Conservation (phyloP, 2,113 vertebrate species). For the Neolamprologus ventralis region DNA sequence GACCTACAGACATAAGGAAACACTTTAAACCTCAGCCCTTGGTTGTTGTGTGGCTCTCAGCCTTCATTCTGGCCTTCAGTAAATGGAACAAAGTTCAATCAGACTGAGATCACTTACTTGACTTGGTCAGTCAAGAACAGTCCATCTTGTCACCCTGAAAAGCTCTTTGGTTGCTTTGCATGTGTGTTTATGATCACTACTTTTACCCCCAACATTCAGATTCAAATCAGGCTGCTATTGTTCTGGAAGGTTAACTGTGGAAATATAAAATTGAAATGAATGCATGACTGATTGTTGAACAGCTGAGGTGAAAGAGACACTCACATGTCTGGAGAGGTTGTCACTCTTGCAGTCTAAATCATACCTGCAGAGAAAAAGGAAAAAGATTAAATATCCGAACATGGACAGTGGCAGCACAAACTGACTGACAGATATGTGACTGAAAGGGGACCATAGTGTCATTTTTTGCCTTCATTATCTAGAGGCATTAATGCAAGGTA, state of each 20-base stretch:
- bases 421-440: neutral
- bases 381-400: conserved; percentile 6
- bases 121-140: neutral
- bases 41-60: neutral
- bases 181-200: neutral
- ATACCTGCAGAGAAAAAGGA: conserved; percentile 74
- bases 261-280: neutral
- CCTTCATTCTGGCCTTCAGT: neutral
- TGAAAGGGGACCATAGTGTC: neutral
- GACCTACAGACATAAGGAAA: neutral
- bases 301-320: conserved; percentile 53
- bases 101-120: neutral
- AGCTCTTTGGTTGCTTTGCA: neutral
- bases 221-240: conserved; percentile 15
- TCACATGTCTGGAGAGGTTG: conserved; percentile 96
- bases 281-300: conserved; percentile 16
- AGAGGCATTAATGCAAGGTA: neutral
- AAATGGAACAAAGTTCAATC: neutral
- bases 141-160: neutral
- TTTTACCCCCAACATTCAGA: neutral
- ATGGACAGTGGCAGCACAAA: neutral
- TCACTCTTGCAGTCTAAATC: conserved; percentile 96
- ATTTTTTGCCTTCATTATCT: neutral
- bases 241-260: neutral
- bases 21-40: neutral